Conservation (phyloP, 2,113 vertebrate species). For the Rhipidura dahli region DNA sequence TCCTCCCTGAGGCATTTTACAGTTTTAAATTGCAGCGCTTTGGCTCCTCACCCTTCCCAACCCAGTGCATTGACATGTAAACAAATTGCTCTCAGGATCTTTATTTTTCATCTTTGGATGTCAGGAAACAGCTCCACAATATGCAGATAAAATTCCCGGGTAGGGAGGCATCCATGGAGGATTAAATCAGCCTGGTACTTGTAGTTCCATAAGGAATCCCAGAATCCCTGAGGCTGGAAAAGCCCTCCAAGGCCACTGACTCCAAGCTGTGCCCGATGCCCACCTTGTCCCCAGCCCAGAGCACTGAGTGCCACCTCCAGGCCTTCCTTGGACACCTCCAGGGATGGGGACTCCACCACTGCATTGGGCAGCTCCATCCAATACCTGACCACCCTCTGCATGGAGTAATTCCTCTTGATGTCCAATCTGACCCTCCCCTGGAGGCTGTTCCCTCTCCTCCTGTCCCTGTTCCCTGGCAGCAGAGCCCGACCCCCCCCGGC, state of each 20-base stretch:
- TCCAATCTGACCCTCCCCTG: background rate
- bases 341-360: background rate
- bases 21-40: background rate
- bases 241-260: accelerated
- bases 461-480: background rate
- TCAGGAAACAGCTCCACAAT: background rate
- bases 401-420: background rate
- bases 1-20: background rate
- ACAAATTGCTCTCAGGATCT: background rate
- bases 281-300: background rate
- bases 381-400: background rate
- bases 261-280: background rate
- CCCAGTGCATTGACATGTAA: background rate
- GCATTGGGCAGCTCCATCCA: background rate
- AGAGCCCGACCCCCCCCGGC: accelerated
- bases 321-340: background rate
- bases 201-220: background rate
- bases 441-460: background rate
- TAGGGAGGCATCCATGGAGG: background rate
- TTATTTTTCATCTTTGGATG: background rate
- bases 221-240: background rate
- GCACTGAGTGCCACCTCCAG: background rate
- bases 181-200: background rate
- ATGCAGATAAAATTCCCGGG: background rate
- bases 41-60: background rate